phyloP scores from a whole-genome alignment of 2,888 invertebrate genomes.

The Phymatocera aterrima region DNA sequence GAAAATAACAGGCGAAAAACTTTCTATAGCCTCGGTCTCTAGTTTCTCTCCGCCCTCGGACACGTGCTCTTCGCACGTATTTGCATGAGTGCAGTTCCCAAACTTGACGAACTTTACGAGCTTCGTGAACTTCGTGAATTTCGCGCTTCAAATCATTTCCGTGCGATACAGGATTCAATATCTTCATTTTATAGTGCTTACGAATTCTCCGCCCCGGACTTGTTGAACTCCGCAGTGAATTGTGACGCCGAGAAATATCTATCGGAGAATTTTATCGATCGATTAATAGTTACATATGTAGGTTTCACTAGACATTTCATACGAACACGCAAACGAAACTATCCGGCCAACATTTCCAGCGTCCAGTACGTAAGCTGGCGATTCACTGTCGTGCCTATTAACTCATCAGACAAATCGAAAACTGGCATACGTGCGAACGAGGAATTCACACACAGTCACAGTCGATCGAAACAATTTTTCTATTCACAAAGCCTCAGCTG shows the following conservation, averaged over 20 bases:
- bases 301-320: background rate
- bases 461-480: background rate
- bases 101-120: too few species aligned
- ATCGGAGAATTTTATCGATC: slow-evolving; percentile 21
- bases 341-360: background rate
- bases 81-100: too few species aligned
- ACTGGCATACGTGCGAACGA: background rate
- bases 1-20: slow-evolving; percentile 47
- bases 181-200: background rate
- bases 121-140: too few species aligned
- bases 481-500: background rate
- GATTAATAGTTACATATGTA: background rate
- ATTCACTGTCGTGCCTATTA: background rate
- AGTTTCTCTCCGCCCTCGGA: slow-evolving; percentile 43
- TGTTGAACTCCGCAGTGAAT: slow-evolving; percentile 41
- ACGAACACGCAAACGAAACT: background rate
- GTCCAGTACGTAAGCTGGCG: background rate
- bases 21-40: slow-evolving; percentile 47
- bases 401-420: background rate
- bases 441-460: too few species aligned
- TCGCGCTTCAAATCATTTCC: too few species aligned
- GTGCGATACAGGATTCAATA: too few species aligned
- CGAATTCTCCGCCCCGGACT: background rate
- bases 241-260: background rate
- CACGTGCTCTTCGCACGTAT: background rate